Conservation (phyloP, 2,888 invertebrate species). For the Drosophila longiperda region DNA sequence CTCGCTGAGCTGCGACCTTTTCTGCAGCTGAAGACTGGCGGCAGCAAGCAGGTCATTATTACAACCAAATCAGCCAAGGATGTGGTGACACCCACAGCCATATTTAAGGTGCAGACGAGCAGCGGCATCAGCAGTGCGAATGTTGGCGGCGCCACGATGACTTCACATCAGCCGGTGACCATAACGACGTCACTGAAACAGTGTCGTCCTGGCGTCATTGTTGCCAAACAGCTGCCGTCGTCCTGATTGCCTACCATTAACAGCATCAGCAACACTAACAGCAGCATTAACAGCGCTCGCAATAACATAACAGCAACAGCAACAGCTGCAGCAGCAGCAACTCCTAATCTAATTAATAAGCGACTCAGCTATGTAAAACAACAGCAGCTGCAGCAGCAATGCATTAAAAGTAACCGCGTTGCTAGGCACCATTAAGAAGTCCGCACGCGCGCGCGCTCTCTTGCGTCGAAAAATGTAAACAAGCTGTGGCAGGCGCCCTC, state of each 20-base stretch:
- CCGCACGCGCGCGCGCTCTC: background rate
- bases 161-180: slow-evolving; percentile 66
- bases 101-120: slow-evolving; percentile 81
- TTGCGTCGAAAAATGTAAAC: background rate
- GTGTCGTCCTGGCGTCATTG: slow-evolving; percentile 95
- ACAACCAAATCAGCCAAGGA: slow-evolving; percentile 74
- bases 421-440: slow-evolving; percentile 44
- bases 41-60: slow-evolving; percentile 83
- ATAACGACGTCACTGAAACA: slow-evolving; percentile 86
- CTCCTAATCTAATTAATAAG: slow-evolving; percentile 44
- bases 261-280: slow-evolving; percentile 27
- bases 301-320: slow-evolving; percentile 36
- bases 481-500: slow-evolving; percentile 4
- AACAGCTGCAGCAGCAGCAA: slow-evolving; percentile 49
- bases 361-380: slow-evolving; percentile 52
- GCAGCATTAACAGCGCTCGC: slow-evolving; percentile 26
- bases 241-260: slow-evolving; percentile 87
- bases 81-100: slow-evolving; percentile 81
- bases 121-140: slow-evolving; percentile 14
- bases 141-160: slow-evolving; percentile 32
- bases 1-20: slow-evolving; percentile 88
- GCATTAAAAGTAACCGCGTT: slow-evolving; percentile 53
- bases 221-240: slow-evolving; percentile 90
- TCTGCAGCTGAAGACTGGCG: slow-evolving; percentile 86
- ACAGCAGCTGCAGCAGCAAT: slow-evolving; percentile 36